Conservation (phyloP, 2,888 invertebrate genomes). For the Pseudococcus jackbeardsleyi region DNA sequence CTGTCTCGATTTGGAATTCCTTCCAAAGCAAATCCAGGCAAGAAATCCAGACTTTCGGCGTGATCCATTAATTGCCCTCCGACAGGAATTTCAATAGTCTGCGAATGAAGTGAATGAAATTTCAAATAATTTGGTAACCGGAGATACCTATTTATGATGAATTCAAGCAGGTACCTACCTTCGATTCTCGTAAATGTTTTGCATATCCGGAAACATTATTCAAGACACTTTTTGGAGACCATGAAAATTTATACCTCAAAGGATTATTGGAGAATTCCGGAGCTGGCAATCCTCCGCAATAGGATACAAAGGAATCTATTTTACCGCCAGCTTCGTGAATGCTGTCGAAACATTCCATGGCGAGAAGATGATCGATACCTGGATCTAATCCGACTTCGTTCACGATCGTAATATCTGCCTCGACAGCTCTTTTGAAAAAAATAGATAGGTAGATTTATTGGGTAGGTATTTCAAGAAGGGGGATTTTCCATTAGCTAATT, state of each 20-base stretch:
- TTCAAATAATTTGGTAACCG: not conserved
- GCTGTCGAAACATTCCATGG: constrained; percentile 96
- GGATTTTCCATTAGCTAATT: not conserved
- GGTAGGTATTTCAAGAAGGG: not conserved
- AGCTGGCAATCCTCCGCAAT: constrained; percentile 97
- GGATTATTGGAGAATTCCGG: constrained; percentile 96
- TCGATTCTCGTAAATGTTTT: constrained; percentile 85
- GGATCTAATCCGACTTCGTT: constrained; percentile 99
- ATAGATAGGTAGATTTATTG: not conserved
- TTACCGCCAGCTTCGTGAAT: constrained; percentile 90
- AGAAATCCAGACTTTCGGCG: constrained; percentile 84
- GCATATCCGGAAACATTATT: constrained; percentile 92
- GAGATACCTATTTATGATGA: not conserved
- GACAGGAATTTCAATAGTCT: constrained; percentile 88
- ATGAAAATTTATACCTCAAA: constrained; percentile 92
- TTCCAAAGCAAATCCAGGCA: constrained; percentile 96
- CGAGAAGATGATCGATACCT: constrained; percentile 97
- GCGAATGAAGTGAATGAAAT: not conserved
- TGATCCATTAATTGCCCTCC: constrained; percentile 92
- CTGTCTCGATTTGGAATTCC: constrained; percentile 98
- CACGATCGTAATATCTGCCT: constrained; percentile 91
- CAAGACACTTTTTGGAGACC: constrained; percentile 95
- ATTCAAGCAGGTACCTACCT: constrained; percentile 72
- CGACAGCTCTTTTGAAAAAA: constrained; percentile 77
- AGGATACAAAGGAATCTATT: constrained; percentile 94